Percentiles rank a stretch among this genome's conserved stretches.
phyloP scores from a whole-genome alignment of 2,888 invertebrate species.

The Laothoe populi region DNA sequence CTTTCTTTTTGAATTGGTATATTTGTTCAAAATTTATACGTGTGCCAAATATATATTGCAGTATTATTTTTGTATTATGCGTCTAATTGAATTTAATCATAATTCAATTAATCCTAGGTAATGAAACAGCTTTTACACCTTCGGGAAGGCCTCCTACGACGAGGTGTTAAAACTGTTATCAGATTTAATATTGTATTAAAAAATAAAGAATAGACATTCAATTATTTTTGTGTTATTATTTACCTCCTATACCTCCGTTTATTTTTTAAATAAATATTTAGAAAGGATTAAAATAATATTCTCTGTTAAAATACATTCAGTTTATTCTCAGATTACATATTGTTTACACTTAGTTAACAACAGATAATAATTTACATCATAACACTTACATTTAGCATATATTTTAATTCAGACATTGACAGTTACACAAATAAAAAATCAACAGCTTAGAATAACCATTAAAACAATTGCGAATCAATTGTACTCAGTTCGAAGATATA shows the following conservation, averaged over 20 bases:
- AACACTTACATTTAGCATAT: constrained; percentile 35
- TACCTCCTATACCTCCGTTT: constrained; percentile 26
- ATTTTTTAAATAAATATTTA: background rate
- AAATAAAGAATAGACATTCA: constrained; percentile 77
- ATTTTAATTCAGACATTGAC: constrained; percentile 24
- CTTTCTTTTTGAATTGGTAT: constrained; percentile 13
- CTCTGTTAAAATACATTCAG: constrained; percentile 35
- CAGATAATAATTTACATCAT: constrained; percentile 51
- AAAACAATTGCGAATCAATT: background rate
- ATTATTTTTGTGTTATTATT: constrained; percentile 52
- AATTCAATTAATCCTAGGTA: constrained; percentile 49
- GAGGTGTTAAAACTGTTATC: constrained; percentile 79
- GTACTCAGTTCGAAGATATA: background rate
- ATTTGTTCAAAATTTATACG: constrained; percentile 22
- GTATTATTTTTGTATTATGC: constrained; percentile 33
- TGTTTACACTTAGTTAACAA: constrained; percentile 68
- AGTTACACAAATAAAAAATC: background rate
- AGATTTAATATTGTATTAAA: constrained; percentile 77
- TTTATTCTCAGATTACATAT: constrained; percentile 42
- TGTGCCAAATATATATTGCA: constrained; percentile 32
- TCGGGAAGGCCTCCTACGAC: constrained; percentile 59
- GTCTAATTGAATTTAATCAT: constrained; percentile 42
- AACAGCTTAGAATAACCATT: background rate
- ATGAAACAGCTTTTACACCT: constrained; percentile 78
- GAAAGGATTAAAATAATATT: constrained; percentile 24